Evolutionary conservation across 2,113 vertebrate genomes (phyloP).

Genomic region (Lagopus leucura): DNA sequence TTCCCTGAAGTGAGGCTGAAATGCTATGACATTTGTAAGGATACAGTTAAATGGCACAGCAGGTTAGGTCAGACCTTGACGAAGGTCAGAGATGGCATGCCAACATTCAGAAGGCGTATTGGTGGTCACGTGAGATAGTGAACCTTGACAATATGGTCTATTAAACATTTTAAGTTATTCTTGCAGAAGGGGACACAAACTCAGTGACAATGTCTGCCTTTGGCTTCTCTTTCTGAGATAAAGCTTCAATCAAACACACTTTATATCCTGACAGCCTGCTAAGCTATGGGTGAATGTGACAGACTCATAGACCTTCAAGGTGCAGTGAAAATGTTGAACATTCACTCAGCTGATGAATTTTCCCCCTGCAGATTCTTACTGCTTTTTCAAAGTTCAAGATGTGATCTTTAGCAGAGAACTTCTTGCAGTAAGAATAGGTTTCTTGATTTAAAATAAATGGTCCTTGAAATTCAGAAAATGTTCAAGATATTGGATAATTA

Average conservation of each 20-base stretch:
- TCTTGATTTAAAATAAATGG: not conserved
- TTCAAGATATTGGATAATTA: fast-evolving
- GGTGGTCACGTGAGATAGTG: not conserved
- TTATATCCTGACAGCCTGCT: not conserved
- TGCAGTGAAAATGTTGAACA: not conserved
- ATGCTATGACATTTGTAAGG: not conserved
- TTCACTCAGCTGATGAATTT: not conserved
- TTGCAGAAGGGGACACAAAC: not conserved
- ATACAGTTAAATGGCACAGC: not conserved
- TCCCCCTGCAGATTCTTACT: not conserved
- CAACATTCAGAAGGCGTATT: not conserved
- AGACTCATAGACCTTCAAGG: not conserved
- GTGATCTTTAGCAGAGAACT: not conserved
- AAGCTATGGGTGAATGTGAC: not conserved
- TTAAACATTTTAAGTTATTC: not conserved
- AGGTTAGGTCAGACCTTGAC: constrained; percentile 17
- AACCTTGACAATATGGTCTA: not conserved
- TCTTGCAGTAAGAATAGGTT: fast-evolving
- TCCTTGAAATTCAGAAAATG: not conserved
- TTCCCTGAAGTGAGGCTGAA: constrained; percentile 32
- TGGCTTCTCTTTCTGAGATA: not conserved
- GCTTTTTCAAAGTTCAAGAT: not conserved
- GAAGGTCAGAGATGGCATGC: not conserved
- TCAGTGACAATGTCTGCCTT: not conserved
- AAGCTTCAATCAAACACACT: not conserved